Evolutionary conservation across 2,113 vertebrate species (phyloP).

Genomic region (Pelvicachromis taeniatus): DNA sequence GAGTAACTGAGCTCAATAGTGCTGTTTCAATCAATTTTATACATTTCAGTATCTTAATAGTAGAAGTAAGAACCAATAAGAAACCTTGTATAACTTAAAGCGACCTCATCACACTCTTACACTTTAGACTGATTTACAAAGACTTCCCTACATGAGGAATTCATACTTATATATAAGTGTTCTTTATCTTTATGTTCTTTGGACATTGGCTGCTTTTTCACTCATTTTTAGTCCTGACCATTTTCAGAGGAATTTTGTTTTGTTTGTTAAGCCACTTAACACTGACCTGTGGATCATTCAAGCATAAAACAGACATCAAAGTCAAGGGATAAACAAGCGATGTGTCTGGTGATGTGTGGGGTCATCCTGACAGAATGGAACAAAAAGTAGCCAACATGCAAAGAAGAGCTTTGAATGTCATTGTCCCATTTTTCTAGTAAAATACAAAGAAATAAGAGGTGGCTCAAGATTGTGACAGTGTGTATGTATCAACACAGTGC

Average conservation of each 20-base stretch:
- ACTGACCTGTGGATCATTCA: not conserved
- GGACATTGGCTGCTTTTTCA: not conserved
- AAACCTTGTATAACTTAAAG: not conserved
- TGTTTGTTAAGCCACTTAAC: not conserved
- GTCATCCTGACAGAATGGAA: not conserved
- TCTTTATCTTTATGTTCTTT: too few species aligned
- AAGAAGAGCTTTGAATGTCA: not conserved
- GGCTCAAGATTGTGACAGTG: not conserved
- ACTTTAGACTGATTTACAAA: not conserved
- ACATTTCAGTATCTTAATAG: not conserved
- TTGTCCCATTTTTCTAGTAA: not conserved
- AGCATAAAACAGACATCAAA: not conserved
- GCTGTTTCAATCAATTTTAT: not conserved
- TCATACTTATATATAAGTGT: too few species aligned
- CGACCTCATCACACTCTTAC: not conserved
- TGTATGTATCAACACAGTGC: not conserved
- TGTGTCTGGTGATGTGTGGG: not conserved
- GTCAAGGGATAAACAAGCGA: not conserved
- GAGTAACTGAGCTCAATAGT: not conserved
- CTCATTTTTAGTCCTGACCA: not conserved
- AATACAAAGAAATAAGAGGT: not conserved
- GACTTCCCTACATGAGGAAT: not conserved
- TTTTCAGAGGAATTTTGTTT: not conserved
- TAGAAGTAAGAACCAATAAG: not conserved
- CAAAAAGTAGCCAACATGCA: not conserved